Evolutionary conservation across 2,888 invertebrate genomes (phyloP).

Genomic region (Erannis defoliaria): DNA sequence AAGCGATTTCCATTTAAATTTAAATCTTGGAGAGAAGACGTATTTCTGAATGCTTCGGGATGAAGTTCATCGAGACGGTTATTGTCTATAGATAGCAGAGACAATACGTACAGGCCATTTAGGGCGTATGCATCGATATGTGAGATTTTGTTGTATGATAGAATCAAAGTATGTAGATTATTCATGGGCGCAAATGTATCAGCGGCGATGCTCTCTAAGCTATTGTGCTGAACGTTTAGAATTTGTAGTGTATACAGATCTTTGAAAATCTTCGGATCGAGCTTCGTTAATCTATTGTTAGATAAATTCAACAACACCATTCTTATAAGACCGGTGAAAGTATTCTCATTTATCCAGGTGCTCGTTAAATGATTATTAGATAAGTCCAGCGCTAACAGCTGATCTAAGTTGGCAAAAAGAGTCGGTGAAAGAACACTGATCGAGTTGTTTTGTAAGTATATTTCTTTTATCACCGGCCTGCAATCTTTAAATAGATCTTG

Average conservation of each 20-base stretch:
- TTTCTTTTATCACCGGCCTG: constrained; percentile 93
- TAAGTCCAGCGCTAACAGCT: constrained; percentile 93
- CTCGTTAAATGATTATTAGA: constrained; percentile 95
- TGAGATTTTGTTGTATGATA: constrained; percentile 94
- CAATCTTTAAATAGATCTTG: constrained; percentile 94
- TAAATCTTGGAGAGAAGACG: constrained; percentile 95
- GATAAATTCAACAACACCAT: constrained; percentile 95
- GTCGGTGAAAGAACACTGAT: constrained; percentile 94
- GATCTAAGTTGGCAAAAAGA: constrained; percentile 94
- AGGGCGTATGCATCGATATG: constrained; percentile 94
- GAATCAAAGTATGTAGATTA: constrained; percentile 95
- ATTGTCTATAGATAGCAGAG: constrained; percentile 94
- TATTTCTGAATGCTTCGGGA: constrained; percentile 95
- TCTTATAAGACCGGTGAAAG: constrained; percentile 95
- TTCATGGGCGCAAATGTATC: constrained; percentile 97
- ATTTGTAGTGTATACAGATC: constrained; percentile 95
- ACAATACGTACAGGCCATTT: constrained; percentile 95
- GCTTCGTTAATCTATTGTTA: constrained; percentile 92
- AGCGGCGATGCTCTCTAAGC: constrained; percentile 93
- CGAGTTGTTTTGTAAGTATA: constrained; percentile 96
- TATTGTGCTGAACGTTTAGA: constrained; percentile 94
- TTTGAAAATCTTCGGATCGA: constrained; percentile 94
- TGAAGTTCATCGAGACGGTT: constrained; percentile 94
- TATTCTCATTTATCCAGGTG: constrained; percentile 94
- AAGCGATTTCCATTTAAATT: constrained; percentile 96